A percentile compares a stretch with the other conserved stretches of the same genome.
Conservation (phyloP, 2,888 invertebrate genomes). For the Ormia ochracea region DNA sequence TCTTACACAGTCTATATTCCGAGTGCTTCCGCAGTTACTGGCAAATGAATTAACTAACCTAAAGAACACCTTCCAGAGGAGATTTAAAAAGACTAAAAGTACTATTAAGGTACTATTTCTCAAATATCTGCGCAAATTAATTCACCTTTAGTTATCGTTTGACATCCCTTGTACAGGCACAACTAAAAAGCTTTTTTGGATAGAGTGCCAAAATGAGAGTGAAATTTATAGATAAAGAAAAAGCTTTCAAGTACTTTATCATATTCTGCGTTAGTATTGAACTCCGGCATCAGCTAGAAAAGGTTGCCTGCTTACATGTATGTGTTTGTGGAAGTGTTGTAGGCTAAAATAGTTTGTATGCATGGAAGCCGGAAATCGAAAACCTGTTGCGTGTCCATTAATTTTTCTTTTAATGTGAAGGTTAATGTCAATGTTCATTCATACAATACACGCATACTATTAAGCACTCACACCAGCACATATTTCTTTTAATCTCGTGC, state of each 20-base stretch:
- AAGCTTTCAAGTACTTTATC: slow-evolving; percentile 14
- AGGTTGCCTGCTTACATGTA: not conserved
- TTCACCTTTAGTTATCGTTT: too few relatives aligned
- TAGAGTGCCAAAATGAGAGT: slow-evolving; percentile 6
- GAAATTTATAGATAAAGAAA: not conserved
- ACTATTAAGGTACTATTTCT: not conserved
- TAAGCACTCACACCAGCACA: not conserved
- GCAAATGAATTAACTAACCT: too few relatives aligned
- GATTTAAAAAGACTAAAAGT: too few relatives aligned
- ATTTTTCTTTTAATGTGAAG: slow-evolving; percentile 14
- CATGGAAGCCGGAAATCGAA: slow-evolving; percentile 57
- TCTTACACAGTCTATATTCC: too few relatives aligned
- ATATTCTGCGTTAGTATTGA: not conserved
- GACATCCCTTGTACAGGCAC: not conserved
- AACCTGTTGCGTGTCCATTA: slow-evolving; percentile 57
- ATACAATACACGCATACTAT: not conserved
- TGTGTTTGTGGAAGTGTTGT: not conserved
- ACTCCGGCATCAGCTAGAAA: not conserved
- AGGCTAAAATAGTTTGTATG: slow-evolving; percentile 21
- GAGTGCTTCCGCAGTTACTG: too few relatives aligned
- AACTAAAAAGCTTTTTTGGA: not conserved
- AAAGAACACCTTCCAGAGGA: too few relatives aligned
- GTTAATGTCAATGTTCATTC: slow-evolving; percentile 57
- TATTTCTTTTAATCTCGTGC: not conserved
- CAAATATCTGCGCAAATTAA: not conserved